These are phyloP conservation scores for Drosophila paulistorum DNA, from an alignment of 1,140 invertebrate species.

Conservation along the genomic window DNA sequence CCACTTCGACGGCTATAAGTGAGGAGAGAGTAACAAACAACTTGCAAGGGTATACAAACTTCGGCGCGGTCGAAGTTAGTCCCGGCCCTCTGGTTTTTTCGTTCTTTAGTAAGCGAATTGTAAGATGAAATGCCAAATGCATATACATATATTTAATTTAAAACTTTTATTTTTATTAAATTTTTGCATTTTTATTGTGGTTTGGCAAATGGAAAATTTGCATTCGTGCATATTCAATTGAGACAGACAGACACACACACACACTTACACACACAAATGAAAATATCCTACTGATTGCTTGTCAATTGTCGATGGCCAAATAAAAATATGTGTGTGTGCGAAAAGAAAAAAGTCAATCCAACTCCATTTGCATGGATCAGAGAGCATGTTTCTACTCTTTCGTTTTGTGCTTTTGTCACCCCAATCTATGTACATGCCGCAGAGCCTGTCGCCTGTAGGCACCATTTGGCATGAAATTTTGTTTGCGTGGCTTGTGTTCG, in stretches of 20 bases:
- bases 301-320: slow-evolving; percentile 6
- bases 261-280: not conserved
- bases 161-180: slow-evolving; percentile 2
- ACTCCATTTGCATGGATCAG: slow-evolving; percentile 5
- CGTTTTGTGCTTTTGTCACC: not conserved
- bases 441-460: not conserved
- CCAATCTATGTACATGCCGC: slow-evolving; percentile 8
- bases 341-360: slow-evolving; percentile 3
- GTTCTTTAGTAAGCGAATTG: not conserved
- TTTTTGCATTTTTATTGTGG: not conserved
- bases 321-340: not conserved
- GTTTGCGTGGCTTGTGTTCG: not conserved
- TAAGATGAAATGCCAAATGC: not conserved
- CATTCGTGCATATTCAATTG: slow-evolving; percentile 8
- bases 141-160: not conserved
- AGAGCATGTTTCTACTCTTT: not conserved
- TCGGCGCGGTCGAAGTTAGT: no score
- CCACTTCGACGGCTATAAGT: no score
- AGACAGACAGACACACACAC: slow-evolving; percentile 3
- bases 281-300: slow-evolving; percentile 12
- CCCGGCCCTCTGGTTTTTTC: not conserved
- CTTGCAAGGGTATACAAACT: no score
- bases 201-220: slow-evolving; percentile 7
- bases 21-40: no score
- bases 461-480: slow-evolving; percentile 12